Evolutionary conservation across 2,888 invertebrate species (phyloP).

Genomic region (Gymnosoma rotundatum): DNA sequence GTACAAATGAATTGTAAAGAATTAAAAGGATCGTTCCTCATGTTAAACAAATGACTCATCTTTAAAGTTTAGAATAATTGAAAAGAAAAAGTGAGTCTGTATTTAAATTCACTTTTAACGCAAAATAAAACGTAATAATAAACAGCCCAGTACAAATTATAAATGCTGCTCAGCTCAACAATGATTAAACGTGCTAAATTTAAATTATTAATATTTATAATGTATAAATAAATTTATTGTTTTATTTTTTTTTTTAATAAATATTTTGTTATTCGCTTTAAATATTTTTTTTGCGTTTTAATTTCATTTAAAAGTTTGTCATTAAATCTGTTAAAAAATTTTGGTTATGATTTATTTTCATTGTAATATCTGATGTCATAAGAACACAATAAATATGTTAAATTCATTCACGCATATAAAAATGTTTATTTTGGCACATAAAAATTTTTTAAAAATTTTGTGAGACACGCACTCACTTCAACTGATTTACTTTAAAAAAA

Average conservation of each 20-base stretch:
- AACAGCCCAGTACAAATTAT: conserved; percentile 18
- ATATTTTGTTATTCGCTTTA: too few relatives aligned
- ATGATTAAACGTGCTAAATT: neutral
- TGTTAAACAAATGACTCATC: conserved; percentile 42
- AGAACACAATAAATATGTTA: conserved; percentile 3
- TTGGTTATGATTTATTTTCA: neutral
- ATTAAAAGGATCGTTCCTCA: neutral
- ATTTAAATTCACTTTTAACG: neutral
- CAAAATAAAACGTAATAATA: neutral
- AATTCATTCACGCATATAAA: conserved; percentile 36
- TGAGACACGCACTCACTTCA: neutral
- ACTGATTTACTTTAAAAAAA: neutral
- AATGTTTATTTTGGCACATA: neutral
- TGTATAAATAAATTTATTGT: too few relatives aligned
- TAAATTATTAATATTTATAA: neutral
- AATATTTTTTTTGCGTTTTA: too few relatives aligned
- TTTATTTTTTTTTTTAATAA: too few relatives aligned
- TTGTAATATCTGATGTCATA: conserved; percentile 52
- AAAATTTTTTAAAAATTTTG: neutral
- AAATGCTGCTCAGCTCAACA: neutral
- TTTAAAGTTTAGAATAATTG: conserved; percentile 27
- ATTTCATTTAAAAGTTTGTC: neutral
- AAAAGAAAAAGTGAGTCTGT: conserved; percentile 50
- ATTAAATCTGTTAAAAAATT: neutral
- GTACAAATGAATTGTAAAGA: neutral